phyloP scores from a whole-genome alignment of 1,140 invertebrate genomes.

The Teleopsis dalmanni region DNA sequence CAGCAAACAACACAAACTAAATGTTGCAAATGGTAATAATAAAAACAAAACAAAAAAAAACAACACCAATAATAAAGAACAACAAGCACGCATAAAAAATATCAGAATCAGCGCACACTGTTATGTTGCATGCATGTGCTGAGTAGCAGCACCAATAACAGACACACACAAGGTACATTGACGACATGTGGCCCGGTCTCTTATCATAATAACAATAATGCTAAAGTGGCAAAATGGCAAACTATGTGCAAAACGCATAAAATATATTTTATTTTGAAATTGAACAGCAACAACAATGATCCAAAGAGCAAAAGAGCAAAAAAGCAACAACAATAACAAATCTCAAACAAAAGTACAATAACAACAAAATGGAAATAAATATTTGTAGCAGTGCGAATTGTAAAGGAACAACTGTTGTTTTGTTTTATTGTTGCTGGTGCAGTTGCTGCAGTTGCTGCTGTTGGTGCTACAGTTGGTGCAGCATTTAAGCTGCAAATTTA shows the following conservation, averaged over 20 bases:
- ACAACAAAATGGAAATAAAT: too few relatives aligned
- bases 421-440: too few relatives aligned
- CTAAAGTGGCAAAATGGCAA: conserved; percentile 44
- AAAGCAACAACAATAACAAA: too few relatives aligned
- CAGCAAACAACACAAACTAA: background rate
- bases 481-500: too few relatives aligned
- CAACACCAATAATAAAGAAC: conserved; percentile 6
- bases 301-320: too few relatives aligned
- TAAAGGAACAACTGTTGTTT: too few relatives aligned
- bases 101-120: background rate
- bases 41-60: too few relatives aligned
- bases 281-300: background rate
- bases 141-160: background rate
- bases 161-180: background rate
- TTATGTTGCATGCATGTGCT: background rate
- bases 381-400: too few relatives aligned
- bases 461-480: too few relatives aligned
- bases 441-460: too few relatives aligned
- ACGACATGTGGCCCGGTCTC: conserved; percentile 20
- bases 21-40: background rate
- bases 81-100: background rate
- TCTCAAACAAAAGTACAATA: too few relatives aligned
- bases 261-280: conserved; percentile 24
- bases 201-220: conserved; percentile 43
- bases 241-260: conserved; percentile 34